Conservation (phyloP, 2,113 vertebrate genomes). For the Enhydra lutris region DNA sequence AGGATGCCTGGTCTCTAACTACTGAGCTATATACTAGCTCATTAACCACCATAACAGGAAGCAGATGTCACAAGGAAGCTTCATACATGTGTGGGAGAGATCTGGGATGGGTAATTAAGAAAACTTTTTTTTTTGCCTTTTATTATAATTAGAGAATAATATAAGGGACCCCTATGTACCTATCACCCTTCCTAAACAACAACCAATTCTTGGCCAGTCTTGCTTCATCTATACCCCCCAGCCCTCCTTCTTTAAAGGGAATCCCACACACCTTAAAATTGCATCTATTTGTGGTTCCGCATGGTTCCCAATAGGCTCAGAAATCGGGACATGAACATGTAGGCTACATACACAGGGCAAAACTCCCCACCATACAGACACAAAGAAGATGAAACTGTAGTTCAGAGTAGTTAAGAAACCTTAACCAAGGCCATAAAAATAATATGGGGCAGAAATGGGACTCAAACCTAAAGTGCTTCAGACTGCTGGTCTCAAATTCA, state of each 20-base stretch:
- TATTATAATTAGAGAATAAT: not conserved
- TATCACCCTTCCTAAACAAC: not conserved
- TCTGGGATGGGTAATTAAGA: not conserved
- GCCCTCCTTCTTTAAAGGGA: not conserved
- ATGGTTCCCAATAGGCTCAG: accelerated
- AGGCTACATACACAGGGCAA: not conserved
- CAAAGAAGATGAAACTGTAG: not conserved
- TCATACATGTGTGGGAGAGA: not conserved
- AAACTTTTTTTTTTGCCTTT: not conserved
- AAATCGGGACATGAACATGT: not conserved
- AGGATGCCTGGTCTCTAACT: not conserved
- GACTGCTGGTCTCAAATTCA: not conserved
- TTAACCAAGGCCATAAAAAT: not conserved
- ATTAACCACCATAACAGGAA: conserved; percentile 22
- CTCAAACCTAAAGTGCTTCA: not conserved
- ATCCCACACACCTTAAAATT: not conserved
- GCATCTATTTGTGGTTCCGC: not conserved
- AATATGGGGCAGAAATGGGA: not conserved
- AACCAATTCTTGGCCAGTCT: not conserved
- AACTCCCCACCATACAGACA: not conserved
- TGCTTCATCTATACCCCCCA: not conserved
- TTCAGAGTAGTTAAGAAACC: not conserved
- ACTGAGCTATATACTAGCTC: not conserved
- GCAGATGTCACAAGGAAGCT: conserved; percentile 13
- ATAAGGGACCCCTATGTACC: not conserved